Conservation (phyloP, 2,888 invertebrate species). For the Mesochorus sp. region DNA sequence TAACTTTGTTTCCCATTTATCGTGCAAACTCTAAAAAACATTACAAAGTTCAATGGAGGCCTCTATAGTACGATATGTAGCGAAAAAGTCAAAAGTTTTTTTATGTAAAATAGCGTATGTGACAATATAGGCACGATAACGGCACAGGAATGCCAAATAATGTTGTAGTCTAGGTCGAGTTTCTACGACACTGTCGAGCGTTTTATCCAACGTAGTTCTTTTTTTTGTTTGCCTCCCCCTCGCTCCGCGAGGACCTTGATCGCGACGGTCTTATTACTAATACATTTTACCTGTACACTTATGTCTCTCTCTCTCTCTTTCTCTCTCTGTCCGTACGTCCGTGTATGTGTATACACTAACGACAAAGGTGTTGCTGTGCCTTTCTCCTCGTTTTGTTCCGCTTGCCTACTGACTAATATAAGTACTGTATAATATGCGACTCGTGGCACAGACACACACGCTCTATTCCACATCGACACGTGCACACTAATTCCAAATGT, state of each 20-base stretch:
- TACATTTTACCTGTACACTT: not conserved
- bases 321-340: too few relatives aligned
- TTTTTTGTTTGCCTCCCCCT: not conserved
- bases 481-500: too few relatives aligned
- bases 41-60: too few relatives aligned
- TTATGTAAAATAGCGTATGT: not conserved
- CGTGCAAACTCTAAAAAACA: too few relatives aligned
- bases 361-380: slow-evolving; percentile 43
- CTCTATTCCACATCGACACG: too few relatives aligned
- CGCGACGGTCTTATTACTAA: slow-evolving; percentile 2
- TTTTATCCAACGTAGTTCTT: not conserved
- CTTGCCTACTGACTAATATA: slow-evolving; percentile 13
- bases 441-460: not conserved
- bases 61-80: too few relatives aligned
- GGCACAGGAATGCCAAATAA: too few relatives aligned
- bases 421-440: not conserved
- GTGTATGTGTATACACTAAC: slow-evolving; percentile 28
- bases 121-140: not conserved
- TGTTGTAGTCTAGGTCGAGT: not conserved
- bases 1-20: not conserved
- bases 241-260: slow-evolving; percentile 16
- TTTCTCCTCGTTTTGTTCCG: slow-evolving; percentile 38
- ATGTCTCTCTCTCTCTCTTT: too few relatives aligned
- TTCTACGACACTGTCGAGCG: not conserved
- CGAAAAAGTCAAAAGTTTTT: not conserved